A percentile compares a stretch with the other conserved stretches of the same genome.
These are phyloP conservation scores for Carterocephalus palaemon DNA, from an alignment of 2,888 invertebrate species.

Conservation along the genomic window DNA sequence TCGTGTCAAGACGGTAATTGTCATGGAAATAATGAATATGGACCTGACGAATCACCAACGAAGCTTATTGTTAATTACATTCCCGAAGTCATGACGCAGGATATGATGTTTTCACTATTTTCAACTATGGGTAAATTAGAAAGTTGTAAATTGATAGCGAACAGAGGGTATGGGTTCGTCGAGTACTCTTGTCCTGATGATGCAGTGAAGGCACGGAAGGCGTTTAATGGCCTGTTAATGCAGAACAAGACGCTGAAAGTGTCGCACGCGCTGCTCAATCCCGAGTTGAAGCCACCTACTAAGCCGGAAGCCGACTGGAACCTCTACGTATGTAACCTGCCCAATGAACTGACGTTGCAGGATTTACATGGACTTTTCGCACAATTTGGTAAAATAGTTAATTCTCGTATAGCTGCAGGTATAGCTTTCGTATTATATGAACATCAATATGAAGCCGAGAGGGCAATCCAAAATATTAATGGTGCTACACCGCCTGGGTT, in stretches of 20 bases:
- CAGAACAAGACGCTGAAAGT: conserved; percentile 78
- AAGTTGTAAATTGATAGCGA: conserved; percentile 78
- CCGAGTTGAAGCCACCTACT: conserved; percentile 71
- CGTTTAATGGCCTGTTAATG: conserved; percentile 75
- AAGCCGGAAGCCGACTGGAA: conserved; percentile 79
- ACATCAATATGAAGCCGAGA: conserved; percentile 73
- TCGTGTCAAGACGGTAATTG: conserved; percentile 80
- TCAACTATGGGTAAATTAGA: conserved; percentile 79
- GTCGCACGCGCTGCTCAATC: conserved; percentile 73
- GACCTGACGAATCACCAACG: conserved; percentile 77
- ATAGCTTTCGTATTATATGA: conserved; percentile 77
- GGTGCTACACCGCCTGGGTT: conserved; percentile 73
- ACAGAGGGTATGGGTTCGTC: conserved; percentile 78
- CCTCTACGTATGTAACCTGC: conserved; percentile 78
- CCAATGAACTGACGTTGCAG: conserved; percentile 78
- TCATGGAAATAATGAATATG: conserved; percentile 77
- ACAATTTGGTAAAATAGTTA: conserved; percentile 78
- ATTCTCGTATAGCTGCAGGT: conserved; percentile 77
- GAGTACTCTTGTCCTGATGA: conserved; percentile 75
- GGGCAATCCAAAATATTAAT: conserved; percentile 73
- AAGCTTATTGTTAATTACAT: conserved; percentile 80
- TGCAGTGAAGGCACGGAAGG: conserved; percentile 74
- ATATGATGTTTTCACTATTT: conserved; percentile 78
- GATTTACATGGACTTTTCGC: conserved; percentile 77
- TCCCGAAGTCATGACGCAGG: conserved; percentile 79